Evolutionary conservation across 2,797 vertebrate genomes (phyloP), one percentile per base, ranked within the genome.

Genomic region (Gymnothorax javanicus): DNA sequence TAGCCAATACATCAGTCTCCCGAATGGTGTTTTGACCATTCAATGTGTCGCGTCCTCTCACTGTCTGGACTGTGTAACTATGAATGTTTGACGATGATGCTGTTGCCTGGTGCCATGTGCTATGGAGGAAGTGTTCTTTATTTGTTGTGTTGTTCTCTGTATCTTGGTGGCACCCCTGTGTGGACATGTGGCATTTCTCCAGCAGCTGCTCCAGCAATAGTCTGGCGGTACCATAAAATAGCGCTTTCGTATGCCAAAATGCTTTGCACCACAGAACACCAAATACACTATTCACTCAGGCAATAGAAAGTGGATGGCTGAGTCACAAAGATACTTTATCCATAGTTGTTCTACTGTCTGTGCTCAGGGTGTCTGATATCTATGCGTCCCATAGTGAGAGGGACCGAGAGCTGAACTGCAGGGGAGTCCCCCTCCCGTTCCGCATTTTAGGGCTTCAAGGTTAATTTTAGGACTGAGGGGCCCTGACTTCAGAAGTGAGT

Each of bases 111-210:
- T 87, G 86, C 86, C 8, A 13, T 13, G 17, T 81, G 33, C 33
- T 43, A 84, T 50, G 83, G 84, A 67, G 58, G 50, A 57, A 50
- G 54, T 83, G 79, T 58, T 86, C 79, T 88, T 93, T 92, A 93
- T 93, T 89, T 94, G 90, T 92, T 94, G 75, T 88, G 87, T 87
- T 91, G 91, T 96, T 91, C 93, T 92, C 88, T 57, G 73, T 89
- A 91, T 93, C 89, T 90, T 90, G 92, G 85, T 92, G 94, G 91
- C 92, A 90, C 88, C 89, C 89, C 89, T 88, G 91, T 90, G 86
- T 92, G 93, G 94, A 93, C 86, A 86, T 90, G 85, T 91, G 89
- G 84, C 88, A 85, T 87, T 60, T 60, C 85, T 82, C 85, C 89
- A 91, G 90, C 84, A 86, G 59, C 90, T 84, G 86, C 33, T 43